Evolutionary conservation across 2,797 vertebrate genomes (phyloP).

Genomic region (Cryptoblepharus egeriae): DNA sequence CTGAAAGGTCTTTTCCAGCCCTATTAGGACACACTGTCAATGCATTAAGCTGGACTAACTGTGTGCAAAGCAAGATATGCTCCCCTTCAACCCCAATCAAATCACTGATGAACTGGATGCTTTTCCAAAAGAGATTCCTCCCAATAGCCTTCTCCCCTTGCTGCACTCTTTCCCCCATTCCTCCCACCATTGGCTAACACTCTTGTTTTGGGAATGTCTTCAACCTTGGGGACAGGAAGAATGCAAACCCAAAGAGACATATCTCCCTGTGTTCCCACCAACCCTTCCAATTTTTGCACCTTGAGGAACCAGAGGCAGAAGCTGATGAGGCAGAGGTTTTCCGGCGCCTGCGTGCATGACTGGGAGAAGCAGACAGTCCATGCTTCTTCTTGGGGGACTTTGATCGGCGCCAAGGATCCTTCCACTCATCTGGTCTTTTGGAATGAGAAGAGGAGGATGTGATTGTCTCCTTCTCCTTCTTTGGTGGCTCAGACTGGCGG

Average conservation of each 20-base stretch:
- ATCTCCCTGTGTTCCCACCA: accelerated
- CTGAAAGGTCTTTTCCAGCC: too few relatives aligned
- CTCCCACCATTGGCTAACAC: not conserved
- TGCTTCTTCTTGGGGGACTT: slow-evolving; percentile 94
- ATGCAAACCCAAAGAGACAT: not conserved
- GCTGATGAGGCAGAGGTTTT: slow-evolving; percentile 91
- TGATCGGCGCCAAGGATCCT: slow-evolving; percentile 97
- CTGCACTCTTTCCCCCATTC: too few relatives aligned
- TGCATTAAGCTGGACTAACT: too few relatives aligned
- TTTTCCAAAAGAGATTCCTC: not conserved
- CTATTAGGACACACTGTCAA: too few relatives aligned
- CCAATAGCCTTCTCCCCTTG: too few relatives aligned
- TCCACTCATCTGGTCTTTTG: slow-evolving; percentile 95
- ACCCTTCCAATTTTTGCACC: slow-evolving; percentile 72
- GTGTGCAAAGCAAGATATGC: too few relatives aligned
- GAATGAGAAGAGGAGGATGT: slow-evolving; percentile 71
- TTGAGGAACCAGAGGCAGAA: slow-evolving; percentile 92
- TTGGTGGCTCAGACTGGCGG: slow-evolving; percentile 87
- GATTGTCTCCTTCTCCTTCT: slow-evolving; percentile 81
- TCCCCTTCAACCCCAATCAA: too few relatives aligned
- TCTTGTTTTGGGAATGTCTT: not conserved
- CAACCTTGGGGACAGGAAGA: not conserved
- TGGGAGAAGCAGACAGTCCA: slow-evolving; percentile 85
- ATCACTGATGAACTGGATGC: too few relatives aligned
- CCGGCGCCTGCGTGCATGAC: slow-evolving; percentile 86